These are phyloP conservation scores for Phalacrocorax brasilianus DNA, from an alignment of 2,113 vertebrate species.

Conservation along the genomic window DNA sequence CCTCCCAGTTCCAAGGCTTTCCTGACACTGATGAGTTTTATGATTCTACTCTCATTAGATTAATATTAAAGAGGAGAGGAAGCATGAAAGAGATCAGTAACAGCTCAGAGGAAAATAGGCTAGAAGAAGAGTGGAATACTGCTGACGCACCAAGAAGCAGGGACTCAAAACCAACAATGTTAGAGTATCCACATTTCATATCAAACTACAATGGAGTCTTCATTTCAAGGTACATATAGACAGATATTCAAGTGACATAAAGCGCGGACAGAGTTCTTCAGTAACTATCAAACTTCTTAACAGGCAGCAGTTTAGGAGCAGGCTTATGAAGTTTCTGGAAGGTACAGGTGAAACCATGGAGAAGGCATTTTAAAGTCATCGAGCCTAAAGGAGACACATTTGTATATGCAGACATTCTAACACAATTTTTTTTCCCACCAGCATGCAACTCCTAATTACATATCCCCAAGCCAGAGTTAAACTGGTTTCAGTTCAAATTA, in stretches of 20 bases:
- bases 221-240: background rate
- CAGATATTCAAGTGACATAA: background rate
- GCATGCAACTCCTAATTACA: background rate
- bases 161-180: background rate
- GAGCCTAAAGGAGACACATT: background rate
- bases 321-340: background rate
- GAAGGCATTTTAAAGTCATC: background rate
- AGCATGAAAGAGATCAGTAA: background rate
- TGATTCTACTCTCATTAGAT: background rate
- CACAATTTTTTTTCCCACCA: background rate
- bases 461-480: background rate
- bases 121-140: background rate
- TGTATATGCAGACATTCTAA: background rate
- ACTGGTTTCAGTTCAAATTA: background rate
- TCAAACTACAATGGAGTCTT: background rate
- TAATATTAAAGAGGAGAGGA: background rate
- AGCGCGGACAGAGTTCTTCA: background rate
- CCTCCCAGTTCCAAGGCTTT: background rate
- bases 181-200: background rate
- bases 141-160: background rate
- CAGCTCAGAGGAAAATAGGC: background rate
- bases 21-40: background rate
- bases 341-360: background rate
- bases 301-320: background rate
- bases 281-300: background rate